These are phyloP conservation scores for Glandiceps talaboti DNA, from an alignment of 53 echinoderm and acorn worm species.

Conservation along the genomic window DNA sequence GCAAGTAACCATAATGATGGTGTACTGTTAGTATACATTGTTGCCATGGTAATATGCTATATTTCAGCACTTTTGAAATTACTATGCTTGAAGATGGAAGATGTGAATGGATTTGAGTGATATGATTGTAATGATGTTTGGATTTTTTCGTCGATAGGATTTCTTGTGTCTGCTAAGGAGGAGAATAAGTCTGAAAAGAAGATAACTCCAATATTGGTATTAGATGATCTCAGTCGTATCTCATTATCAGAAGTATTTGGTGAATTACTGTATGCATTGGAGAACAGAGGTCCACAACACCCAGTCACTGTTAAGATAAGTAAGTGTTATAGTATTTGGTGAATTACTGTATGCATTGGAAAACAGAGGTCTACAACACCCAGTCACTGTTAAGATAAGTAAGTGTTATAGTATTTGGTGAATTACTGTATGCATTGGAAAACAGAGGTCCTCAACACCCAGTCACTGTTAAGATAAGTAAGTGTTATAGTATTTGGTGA, in stretches of 20 bases:
- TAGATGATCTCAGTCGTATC: slow-evolving; percentile 68
- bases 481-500: slow-evolving; percentile 41
- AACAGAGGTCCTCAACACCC: slow-evolving; percentile 34
- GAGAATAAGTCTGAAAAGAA: slow-evolving; percentile 16
- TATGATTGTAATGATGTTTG: neutral
- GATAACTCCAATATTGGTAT: slow-evolving; percentile 50
- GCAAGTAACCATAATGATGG: no score
- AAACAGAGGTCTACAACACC: slow-evolving; percentile 33
- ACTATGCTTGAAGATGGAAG: no score
- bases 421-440: slow-evolving; percentile 65
- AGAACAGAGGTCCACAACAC: slow-evolving; percentile 40
- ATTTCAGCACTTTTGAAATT: no score
- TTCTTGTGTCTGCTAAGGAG: neutral
- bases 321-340: slow-evolving; percentile 27
- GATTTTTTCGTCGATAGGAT: neutral
- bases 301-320: slow-evolving; percentile 23
- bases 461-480: slow-evolving; percentile 19
- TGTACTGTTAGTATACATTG: no score
- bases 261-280: slow-evolving; percentile 59
- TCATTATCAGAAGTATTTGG: slow-evolving; percentile 52
- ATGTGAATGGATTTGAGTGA: no score
- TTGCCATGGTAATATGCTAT: no score
- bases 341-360: slow-evolving; percentile 68
- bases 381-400: slow-evolving; percentile 23
- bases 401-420: slow-evolving; percentile 33